A percentile compares a stretch with the other conserved stretches of the same genome.
Conservation (phyloP, 2,888 invertebrate genomes). For the Crematogaster levior region DNA sequence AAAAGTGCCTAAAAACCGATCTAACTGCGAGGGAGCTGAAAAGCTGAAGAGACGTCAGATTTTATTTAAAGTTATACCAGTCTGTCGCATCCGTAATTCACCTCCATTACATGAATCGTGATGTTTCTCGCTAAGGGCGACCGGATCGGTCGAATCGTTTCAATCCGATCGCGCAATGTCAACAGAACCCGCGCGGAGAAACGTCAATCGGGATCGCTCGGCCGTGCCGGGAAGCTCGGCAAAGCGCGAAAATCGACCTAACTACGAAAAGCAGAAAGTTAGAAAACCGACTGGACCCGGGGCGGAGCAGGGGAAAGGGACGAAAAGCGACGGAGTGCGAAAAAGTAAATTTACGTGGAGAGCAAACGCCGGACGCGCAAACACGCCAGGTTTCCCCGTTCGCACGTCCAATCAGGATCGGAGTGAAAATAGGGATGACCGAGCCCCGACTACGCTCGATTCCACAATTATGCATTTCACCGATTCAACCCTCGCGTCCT, state of each 20-base stretch:
- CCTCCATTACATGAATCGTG: not conserved
- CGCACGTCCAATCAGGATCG: slow-evolving; percentile 69
- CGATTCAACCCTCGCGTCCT: slow-evolving; percentile 28
- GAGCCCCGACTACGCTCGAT: slow-evolving; percentile 70
- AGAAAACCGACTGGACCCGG: not conserved
- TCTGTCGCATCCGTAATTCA: not conserved
- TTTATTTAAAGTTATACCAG: not conserved
- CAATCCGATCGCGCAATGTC: not conserved
- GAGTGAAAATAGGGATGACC: slow-evolving; percentile 73
- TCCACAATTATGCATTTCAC: slow-evolving; percentile 76
- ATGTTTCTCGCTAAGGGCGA: not conserved
- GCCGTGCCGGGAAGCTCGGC: slow-evolving; percentile 18
- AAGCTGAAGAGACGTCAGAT: not conserved
- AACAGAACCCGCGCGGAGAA: not conserved
- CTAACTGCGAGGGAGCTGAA: too few relatives aligned
- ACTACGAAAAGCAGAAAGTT: slow-evolving; percentile 34
- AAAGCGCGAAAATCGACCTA: slow-evolving; percentile 46
- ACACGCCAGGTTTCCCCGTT: slow-evolving; percentile 66
- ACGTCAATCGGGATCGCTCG: not conserved
- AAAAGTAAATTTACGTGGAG: slow-evolving; percentile 43
- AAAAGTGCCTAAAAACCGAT: not conserved
- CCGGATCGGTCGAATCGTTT: not conserved
- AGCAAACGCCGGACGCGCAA: slow-evolving; percentile 68
- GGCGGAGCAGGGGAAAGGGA: not conserved
- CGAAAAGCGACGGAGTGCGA: slow-evolving; percentile 28